Conservation (phyloP, 2,888 invertebrate genomes). For the Drosophila meridiana region DNA sequence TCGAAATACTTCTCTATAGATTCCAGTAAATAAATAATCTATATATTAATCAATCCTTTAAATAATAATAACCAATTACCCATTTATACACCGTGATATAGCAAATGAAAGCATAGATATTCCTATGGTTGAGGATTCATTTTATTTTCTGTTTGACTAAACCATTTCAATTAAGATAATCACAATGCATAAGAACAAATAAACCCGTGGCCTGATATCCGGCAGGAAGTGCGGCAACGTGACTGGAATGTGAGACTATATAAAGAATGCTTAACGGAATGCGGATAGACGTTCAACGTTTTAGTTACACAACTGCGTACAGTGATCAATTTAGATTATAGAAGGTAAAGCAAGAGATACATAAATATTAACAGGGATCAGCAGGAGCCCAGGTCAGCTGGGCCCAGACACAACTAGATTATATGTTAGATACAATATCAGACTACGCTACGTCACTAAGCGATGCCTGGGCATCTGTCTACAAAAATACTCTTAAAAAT, state of each 20-base stretch:
- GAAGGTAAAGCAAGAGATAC: neutral
- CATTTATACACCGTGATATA: neutral
- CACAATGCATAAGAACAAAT: conserved; percentile 58
- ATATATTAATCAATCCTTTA: neutral
- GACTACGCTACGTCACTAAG: conserved; percentile 47
- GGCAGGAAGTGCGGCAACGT: conserved; percentile 3
- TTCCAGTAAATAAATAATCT: neutral
- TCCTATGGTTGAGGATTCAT: neutral
- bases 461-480: conserved; percentile 41
- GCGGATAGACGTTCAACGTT: neutral
- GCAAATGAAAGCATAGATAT: neutral
- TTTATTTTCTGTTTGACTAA: conserved; percentile 32
- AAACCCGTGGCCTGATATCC: conserved; percentile 29
- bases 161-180: conserved; percentile 53
- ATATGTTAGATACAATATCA: conserved; percentile 17
- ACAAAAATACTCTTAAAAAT: conserved; percentile 62
- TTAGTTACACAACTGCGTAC: neutral
- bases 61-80: neutral
- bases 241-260: conserved; percentile 33
- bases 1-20: too few species aligned
- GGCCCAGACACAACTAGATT: conserved; percentile 1
- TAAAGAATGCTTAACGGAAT: conserved; percentile 29
- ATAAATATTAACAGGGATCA: neutral
- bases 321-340: neutral
- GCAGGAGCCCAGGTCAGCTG: neutral